These are phyloP conservation scores for Nasalis larvatus DNA, from an alignment of 2,113 vertebrate genomes.

Conservation along the genomic window DNA sequence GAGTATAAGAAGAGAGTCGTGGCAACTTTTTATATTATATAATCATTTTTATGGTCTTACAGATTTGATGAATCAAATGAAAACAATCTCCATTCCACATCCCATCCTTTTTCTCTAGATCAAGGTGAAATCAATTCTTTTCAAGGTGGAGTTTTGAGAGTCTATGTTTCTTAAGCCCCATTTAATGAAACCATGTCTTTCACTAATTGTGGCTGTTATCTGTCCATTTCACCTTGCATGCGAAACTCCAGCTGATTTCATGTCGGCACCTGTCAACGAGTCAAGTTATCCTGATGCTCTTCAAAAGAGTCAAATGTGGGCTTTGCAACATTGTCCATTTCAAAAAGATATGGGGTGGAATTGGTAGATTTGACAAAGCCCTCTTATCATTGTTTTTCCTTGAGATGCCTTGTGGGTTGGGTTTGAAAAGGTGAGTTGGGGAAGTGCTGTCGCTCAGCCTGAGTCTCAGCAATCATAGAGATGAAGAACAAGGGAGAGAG, in stretches of 20 bases:
- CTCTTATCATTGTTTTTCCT: not conserved
- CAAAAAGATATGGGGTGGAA: not conserved
- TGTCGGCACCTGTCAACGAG: rapidly evolving
- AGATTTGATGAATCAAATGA: slow-evolving; percentile 6
- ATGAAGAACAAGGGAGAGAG: not conserved
- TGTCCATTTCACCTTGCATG: not conserved
- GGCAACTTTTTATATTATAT: not conserved
- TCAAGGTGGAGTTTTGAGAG: not conserved
- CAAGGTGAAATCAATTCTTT: not conserved
- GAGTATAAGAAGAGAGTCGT: not conserved
- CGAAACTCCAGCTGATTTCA: not conserved
- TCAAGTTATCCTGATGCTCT: not conserved
- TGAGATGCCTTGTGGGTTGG: not conserved
- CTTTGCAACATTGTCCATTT: not conserved
- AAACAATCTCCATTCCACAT: not conserved
- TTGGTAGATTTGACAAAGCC: not conserved
- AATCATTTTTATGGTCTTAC: slow-evolving; percentile 44
- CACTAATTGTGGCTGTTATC: not conserved
- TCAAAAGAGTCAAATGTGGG: not conserved
- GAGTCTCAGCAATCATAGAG: not conserved
- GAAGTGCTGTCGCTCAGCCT: not conserved
- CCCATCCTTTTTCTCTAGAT: not conserved
- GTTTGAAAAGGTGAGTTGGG: not conserved
- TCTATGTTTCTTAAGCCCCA: not conserved
- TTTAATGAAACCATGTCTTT: not conserved